Evolutionary conservation across 2,113 vertebrate species (phyloP), one percentile per base, ranked within the genome.

Genomic region (Gymnocephalus cernua): DNA sequence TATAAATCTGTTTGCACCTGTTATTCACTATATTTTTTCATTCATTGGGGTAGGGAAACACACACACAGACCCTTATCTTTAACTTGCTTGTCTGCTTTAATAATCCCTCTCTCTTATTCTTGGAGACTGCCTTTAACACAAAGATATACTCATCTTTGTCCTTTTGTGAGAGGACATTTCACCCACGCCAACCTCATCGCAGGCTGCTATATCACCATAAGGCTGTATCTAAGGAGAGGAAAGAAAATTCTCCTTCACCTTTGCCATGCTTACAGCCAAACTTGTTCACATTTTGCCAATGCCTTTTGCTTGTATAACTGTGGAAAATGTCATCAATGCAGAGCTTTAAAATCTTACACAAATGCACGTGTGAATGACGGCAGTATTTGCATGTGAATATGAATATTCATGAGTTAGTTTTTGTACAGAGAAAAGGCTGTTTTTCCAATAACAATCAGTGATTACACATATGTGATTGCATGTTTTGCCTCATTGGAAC

Each of bases 401-500:
- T 72, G 32, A 62, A 62, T 80, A 54, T 35, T 41, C 11, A 57
- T 61, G 16, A 48, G 3, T 53, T 29, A 4, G 21, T 6, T 48
- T 57, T 32, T 62, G 23, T 3, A 13, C 12, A 57, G 51, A 53
- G 25, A 64, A 14, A 14, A 12, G 4, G 11, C 2, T 76, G 44
- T 66, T 82, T 62, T 48, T 19, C 16, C 57, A 62, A 61, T 67
- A 68, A 29, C 69, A 27, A 71, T 74, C 38, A 41, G 23, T 61
- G 3, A 71, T 74, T 29, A 50, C 13, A 75, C 64, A 74, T 68
- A 81, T 72, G 56, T 76, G 62, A 54, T 62, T 48, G 10, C 23
- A 19, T 84, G 63, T 73, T 45, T 75, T 45, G 18, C 32, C 67
- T 73, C 53, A 41, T 81, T 89, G 58, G 38, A 82, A 58, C 29